Conservation (phyloP, 2,888 invertebrate species). For the Calliopum simillimum region DNA sequence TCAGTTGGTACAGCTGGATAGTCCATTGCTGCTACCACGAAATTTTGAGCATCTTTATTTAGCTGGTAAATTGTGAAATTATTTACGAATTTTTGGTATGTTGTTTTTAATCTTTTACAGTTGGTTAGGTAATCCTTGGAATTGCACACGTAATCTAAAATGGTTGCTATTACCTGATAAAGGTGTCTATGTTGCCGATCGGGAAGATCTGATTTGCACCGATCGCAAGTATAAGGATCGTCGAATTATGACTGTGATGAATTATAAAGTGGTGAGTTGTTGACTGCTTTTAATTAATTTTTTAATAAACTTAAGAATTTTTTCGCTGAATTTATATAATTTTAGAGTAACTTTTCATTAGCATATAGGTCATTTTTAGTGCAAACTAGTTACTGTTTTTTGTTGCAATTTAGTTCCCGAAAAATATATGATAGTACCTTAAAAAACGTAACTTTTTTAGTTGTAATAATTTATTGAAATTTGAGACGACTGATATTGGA, state of each 20-base stretch:
- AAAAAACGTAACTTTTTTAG: no score
- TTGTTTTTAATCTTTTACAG: constrained; percentile 42
- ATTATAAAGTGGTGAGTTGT: constrained; percentile 60
- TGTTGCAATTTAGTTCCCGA: no score
- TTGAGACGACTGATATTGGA: no score
- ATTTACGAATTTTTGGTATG: not conserved
- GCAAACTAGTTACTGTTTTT: not conserved
- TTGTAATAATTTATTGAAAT: no score
- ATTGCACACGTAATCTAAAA: constrained; percentile 64
- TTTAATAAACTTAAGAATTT: not conserved
- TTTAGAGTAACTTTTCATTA: constrained; percentile 1
- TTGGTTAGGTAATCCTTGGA: constrained; percentile 64
- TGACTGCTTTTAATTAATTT: not conserved
- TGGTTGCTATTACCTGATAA: constrained; percentile 63
- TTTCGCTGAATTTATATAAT: no score
- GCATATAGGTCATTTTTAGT: not conserved
- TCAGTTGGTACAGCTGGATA: constrained; percentile 62
- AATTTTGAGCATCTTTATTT: constrained; percentile 59
- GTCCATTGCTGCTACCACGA: constrained; percentile 57
- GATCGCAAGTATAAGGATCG: constrained; percentile 64
- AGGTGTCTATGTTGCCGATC: constrained; percentile 58
- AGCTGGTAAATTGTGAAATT: constrained; percentile 52
- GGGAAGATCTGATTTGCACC: constrained; percentile 59
- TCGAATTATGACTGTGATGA: constrained; percentile 62
- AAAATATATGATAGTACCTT: no score